Percentiles rank a stretch among this genome's conserved stretches.
Evolutionary conservation across 2,797 vertebrate genomes (phyloP).

Genomic region (Ptychadena robeensis): DNA sequence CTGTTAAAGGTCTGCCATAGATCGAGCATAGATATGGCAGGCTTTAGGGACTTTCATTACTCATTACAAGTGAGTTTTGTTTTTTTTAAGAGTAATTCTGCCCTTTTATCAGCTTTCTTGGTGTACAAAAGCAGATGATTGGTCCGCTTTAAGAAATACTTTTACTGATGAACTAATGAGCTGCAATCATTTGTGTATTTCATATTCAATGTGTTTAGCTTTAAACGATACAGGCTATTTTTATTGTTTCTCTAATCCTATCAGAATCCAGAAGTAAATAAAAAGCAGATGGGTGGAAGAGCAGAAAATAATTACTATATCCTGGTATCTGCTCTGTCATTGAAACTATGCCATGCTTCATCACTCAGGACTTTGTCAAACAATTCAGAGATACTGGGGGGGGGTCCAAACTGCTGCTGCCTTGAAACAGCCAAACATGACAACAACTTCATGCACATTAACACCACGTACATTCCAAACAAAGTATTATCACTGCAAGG

Average conservation of each 20-base stretch:
- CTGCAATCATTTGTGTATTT: no score
- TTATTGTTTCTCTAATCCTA: background rate
- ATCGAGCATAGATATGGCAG: no score
- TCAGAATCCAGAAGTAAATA: background rate
- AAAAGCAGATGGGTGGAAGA: conserved; percentile 2
- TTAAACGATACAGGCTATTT: background rate
- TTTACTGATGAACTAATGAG: no score
- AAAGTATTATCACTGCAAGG: conserved; percentile 34
- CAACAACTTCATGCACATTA: conserved; percentile 28
- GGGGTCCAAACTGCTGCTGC: background rate
- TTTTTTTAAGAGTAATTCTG: no score
- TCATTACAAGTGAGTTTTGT: no score
- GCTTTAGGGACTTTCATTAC: no score
- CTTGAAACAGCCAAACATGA: conserved; percentile 9
- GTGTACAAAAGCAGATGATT: no score
- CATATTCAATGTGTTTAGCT: no score
- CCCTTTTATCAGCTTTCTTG: no score
- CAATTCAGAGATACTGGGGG: conserved; percentile 8
- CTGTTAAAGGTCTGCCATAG: no score
- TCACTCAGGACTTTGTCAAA: conserved; percentile 17
- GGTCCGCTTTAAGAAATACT: no score
- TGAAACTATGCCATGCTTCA: conserved; percentile 5
- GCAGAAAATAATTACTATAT: background rate
- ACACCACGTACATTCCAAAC: conserved; percentile 3
- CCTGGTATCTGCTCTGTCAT: background rate